Evolutionary conservation across 2,113 vertebrate genomes (phyloP).

Genomic region (Trematocara stigmaticum): DNA sequence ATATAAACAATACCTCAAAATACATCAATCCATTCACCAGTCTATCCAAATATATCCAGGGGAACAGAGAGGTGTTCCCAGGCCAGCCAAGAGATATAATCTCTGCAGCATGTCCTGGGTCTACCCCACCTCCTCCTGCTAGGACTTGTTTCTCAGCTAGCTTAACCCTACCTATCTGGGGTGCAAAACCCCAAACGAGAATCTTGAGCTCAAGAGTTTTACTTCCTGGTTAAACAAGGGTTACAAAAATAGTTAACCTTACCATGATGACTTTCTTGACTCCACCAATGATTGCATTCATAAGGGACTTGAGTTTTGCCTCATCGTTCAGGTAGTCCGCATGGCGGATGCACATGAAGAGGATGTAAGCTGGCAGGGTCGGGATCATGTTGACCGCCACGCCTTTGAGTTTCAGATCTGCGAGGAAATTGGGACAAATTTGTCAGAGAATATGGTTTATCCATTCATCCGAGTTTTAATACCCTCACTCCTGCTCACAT

Average conservation of each 20-base stretch:
- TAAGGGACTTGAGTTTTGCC: constrained; percentile 86
- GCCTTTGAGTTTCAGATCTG: constrained; percentile 89
- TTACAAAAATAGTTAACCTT: constrained; percentile 16
- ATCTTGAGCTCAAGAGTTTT: neutral
- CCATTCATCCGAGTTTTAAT: neutral
- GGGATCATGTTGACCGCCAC: constrained; percentile 94
- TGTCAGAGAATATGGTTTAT: neutral
- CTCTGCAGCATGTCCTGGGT: neutral
- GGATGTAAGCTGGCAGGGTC: constrained; percentile 83
- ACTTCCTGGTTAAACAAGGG: neutral
- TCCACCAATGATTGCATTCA: constrained; percentile 79
- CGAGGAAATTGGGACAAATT: neutral
- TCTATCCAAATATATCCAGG: neutral
- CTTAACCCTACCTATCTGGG: neutral
- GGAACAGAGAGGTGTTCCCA: neutral
- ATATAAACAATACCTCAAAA: neutral
- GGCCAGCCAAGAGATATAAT: neutral
- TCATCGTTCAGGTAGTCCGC: constrained; percentile 87
- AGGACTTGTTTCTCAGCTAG: neutral
- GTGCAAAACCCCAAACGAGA: neutral
- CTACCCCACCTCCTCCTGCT: neutral
- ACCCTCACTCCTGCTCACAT: neutral
- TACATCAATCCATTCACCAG: neutral
- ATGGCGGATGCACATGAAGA: constrained; percentile 94
- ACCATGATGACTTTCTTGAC: constrained; percentile 88